Conservation (phyloP, 2,888 invertebrate species). For the Sepiola atlantica region DNA sequence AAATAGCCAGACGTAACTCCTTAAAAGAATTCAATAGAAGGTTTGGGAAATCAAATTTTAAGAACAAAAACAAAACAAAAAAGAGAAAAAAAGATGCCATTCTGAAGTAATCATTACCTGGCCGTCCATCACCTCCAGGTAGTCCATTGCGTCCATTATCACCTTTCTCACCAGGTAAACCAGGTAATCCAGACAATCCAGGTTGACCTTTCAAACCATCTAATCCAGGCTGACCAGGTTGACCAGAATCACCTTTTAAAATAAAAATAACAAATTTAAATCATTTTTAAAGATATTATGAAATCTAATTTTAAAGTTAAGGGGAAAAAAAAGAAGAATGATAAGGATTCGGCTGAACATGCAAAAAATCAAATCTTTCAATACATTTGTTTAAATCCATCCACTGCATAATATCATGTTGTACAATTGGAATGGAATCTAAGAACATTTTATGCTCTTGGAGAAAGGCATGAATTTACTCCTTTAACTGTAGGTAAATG, state of each 20-base stretch:
- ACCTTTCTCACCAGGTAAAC: constrained; percentile 56
- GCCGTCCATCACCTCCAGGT: constrained; percentile 22
- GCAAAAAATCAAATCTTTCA: neutral
- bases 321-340: neutral
- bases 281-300: neutral
- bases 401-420: too few species aligned
- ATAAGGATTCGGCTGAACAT: neutral
- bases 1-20: too few species aligned
- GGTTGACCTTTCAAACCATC: constrained; percentile 74
- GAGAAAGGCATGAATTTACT: too few species aligned
- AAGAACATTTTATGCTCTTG: too few species aligned
- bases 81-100: neutral
- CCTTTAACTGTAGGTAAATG: too few species aligned
- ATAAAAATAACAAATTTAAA: neutral
- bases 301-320: neutral
- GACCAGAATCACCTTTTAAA: neutral
- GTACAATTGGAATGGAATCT: too few species aligned
- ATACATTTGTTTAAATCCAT: too few species aligned
- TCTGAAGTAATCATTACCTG: constrained; percentile 49
- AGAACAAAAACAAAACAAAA: neutral
- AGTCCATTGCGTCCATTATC: constrained; percentile 51
- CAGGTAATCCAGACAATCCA: constrained; percentile 71
- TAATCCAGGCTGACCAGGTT: constrained; percentile 60
- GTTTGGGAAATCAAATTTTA: too few species aligned
- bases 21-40: too few species aligned